Base-by-base conservation (phyloP, 1,140 invertebrate species). In the Drosophila littoralis region DNA sequence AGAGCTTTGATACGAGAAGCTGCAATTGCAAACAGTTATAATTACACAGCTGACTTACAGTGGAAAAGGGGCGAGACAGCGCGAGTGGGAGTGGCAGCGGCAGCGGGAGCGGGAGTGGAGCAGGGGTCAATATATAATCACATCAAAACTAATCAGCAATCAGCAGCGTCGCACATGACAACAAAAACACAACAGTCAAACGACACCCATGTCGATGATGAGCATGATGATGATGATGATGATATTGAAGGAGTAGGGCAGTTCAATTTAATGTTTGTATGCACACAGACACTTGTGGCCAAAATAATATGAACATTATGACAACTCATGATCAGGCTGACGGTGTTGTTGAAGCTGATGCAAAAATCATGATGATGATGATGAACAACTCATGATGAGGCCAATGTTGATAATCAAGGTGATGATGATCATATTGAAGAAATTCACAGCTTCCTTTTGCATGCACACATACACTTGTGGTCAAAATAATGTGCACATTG, bases 61-160 rank as follows among this genome's bases (percentile, higher is more conserved):
- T 15, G 60, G 43, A 15, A 17, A 43, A 13, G 35, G n/a, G 51
- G 35, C n/a, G 4, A 8, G 22, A 48, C 51, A 50, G 55, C 1
- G 46, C 10, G 22, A 32, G 10, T 5, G 12, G 51, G 17, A 28
- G 10, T 48, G 46, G 46, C 22, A 48, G 17, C 12, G n/a, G n/a
- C n/a, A 28, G 42, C 6, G 50, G 38, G 35, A 10, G 17, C 22
- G 28, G 40, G 33, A 10, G 10, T 10, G 22, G 22, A n/a, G n/a
- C n/a, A n/a, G 12, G 12, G 48, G 15, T 59, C 32, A 45, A n/a
- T 33, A 17, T 38, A 75, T 72, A 75, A 72, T 66, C 76, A 50
- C 65, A 73, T 79, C 81, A 84, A 80, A 84, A 80, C 68, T 84
- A 77, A 84, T 84, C 81, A 75, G 54, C 60, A 70, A 75, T 65